Evolutionary conservation across 2,113 vertebrate species (phyloP).

Genomic region (Carettochelys insculpta): DNA sequence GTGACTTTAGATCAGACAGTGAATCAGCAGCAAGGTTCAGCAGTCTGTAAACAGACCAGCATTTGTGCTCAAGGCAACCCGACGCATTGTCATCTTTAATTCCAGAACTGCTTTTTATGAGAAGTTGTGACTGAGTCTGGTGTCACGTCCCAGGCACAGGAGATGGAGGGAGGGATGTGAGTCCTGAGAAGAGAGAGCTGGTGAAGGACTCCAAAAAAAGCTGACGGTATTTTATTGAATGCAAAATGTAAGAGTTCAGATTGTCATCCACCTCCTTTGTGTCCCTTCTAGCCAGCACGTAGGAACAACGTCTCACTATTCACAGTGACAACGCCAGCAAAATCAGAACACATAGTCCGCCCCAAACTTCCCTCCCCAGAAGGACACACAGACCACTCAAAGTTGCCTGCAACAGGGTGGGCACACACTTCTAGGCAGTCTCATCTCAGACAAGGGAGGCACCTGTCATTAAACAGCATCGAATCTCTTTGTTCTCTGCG

Average conservation of each 20-base stretch:
- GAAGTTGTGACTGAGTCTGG: neutral
- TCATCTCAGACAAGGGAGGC: neutral
- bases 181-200: rapidly evolving
- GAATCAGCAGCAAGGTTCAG: neutral
- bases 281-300: neutral
- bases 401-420: neutral
- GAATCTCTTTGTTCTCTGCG: neutral
- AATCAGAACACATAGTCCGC: neutral
- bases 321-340: constrained; percentile 42
- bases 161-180: neutral
- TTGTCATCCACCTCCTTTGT: neutral
- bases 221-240: constrained; percentile 59
- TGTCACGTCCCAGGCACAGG: neutral
- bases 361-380: neutral
- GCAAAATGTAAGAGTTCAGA: constrained; percentile 46
- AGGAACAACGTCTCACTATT: neutral
- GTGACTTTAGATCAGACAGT: neutral
- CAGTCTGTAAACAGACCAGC: neutral
- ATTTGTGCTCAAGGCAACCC: constrained; percentile 15
- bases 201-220: constrained; percentile 4
- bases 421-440: neutral
- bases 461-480: neutral
- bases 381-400: neutral
- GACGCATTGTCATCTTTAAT: neutral
- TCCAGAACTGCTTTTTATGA: neutral